phyloP scores from a whole-genome alignment of 1,140 invertebrate species.

The Battus philenor region DNA sequence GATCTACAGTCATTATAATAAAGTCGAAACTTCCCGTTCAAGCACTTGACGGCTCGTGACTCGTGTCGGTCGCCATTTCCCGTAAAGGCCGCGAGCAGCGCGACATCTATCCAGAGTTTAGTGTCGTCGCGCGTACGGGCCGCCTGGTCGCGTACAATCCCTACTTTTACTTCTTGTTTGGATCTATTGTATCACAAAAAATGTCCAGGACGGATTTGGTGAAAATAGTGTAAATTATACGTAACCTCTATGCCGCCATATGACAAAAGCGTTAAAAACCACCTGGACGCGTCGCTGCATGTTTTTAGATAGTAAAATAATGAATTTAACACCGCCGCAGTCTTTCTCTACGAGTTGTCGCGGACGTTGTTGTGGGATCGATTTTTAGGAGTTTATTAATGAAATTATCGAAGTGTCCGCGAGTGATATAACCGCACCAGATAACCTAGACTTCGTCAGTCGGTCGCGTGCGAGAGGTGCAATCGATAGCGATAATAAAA shows the following conservation, averaged over 20 bases:
- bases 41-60: slow-evolving; percentile 43
- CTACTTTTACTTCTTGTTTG: slow-evolving; percentile 42
- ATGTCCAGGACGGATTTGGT: slow-evolving; percentile 38
- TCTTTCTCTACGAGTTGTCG: slow-evolving; percentile 64
- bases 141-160: slow-evolving; percentile 34
- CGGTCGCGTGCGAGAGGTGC: slow-evolving; percentile 23
- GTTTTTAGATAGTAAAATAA: slow-evolving; percentile 56
- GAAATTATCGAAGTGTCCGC: slow-evolving; percentile 67
- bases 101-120: slow-evolving; percentile 68
- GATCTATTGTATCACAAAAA: slow-evolving; percentile 52
- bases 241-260: slow-evolving; percentile 20
- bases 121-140: slow-evolving; percentile 55
- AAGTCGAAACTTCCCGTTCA: slow-evolving; percentile 29
- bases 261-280: slow-evolving; percentile 20
- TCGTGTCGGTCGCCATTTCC: slow-evolving; percentile 61
- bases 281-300: slow-evolving; percentile 22
- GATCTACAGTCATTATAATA: slow-evolving; percentile 1
- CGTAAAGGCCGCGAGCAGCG: slow-evolving; percentile 54
- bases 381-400: slow-evolving; percentile 74
- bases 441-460: slow-evolving; percentile 35
- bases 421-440: slow-evolving; percentile 57
- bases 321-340: slow-evolving; percentile 65
- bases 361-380: slow-evolving; percentile 65
- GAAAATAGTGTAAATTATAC: slow-evolving; percentile 22
- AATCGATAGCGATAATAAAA: slow-evolving; percentile 72